phyloP scores from a whole-genome alignment of 2,888 invertebrate species.

The Tinea pellionella region DNA sequence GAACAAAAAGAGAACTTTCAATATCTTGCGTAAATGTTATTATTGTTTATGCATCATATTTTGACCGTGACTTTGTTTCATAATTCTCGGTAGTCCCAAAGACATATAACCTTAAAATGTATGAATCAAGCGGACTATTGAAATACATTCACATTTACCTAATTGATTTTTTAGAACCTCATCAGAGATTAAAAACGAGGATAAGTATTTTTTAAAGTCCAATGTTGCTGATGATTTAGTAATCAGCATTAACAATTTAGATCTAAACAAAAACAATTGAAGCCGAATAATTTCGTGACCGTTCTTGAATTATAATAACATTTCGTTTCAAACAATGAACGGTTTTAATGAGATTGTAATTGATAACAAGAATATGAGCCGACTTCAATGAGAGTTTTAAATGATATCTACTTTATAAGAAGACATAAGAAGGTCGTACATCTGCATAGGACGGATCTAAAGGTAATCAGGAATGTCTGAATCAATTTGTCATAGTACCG shows the following conservation, averaged over 20 bases:
- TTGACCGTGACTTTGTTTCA: not conserved
- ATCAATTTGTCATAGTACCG: not conserved
- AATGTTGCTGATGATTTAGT: too few species aligned
- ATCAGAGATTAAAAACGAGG: not conserved
- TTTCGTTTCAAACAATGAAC: not conserved
- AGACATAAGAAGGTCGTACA: not conserved
- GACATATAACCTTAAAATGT: conserved; percentile 1
- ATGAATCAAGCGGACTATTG: not conserved
- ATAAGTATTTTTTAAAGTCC: not conserved
- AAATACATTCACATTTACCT: conserved; percentile 2
- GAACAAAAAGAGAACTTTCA: not conserved
- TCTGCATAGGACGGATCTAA: not conserved
- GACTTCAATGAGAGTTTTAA: not conserved
- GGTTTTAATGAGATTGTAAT: not conserved
- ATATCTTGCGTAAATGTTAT: not conserved
- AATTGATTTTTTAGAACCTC: conserved; percentile 2
- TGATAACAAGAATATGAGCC: not conserved
- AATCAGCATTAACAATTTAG: too few species aligned
- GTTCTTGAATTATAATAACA: too few species aligned
- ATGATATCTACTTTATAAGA: not conserved
- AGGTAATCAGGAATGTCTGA: not conserved
- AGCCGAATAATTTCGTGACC: too few species aligned
- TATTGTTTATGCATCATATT: not conserved
- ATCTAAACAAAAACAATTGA: too few species aligned
- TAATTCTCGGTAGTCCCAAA: not conserved